A percentile compares a stretch with the other conserved stretches of the same genome.
phyloP scores from a whole-genome alignment of 2,113 vertebrate species.

The Lophochroa leadbeateri region DNA sequence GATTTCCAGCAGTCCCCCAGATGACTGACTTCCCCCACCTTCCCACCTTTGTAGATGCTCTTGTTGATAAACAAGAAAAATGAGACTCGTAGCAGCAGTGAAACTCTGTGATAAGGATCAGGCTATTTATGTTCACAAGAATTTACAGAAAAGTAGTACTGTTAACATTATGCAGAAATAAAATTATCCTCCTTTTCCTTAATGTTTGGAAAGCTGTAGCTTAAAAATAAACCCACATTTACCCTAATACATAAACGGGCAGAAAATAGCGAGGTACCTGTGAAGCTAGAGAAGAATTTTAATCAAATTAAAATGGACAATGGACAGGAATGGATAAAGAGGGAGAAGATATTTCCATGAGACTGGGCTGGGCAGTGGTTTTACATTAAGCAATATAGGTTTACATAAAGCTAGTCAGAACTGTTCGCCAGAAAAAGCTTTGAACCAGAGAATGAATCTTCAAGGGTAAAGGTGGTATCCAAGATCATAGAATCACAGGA shows the following conservation, averaged over 20 bases:
- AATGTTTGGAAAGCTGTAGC: background rate
- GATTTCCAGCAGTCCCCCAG: background rate
- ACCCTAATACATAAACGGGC: background rate
- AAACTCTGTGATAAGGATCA: background rate
- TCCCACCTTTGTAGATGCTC: background rate
- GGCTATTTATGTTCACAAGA: background rate
- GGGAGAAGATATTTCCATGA: background rate
- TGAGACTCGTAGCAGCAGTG: background rate
- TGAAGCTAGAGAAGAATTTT: conserved; percentile 3
- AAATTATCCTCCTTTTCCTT: background rate
- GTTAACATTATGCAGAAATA: background rate
- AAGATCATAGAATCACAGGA: background rate
- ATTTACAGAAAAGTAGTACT: background rate
- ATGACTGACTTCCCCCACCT: background rate
- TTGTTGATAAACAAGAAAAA: background rate
- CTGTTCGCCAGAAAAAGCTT: background rate
- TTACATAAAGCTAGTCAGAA: background rate
- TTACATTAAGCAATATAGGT: background rate
- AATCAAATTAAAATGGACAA: conserved; percentile 11
- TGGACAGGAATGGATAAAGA: background rate
- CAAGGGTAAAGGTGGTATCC: background rate
- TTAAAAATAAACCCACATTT: background rate
- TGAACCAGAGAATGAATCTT: background rate
- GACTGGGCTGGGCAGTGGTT: background rate
- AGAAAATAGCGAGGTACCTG: background rate